phyloP scores from a whole-genome alignment of 1,140 invertebrate species.

The Drosophila asahinai region DNA sequence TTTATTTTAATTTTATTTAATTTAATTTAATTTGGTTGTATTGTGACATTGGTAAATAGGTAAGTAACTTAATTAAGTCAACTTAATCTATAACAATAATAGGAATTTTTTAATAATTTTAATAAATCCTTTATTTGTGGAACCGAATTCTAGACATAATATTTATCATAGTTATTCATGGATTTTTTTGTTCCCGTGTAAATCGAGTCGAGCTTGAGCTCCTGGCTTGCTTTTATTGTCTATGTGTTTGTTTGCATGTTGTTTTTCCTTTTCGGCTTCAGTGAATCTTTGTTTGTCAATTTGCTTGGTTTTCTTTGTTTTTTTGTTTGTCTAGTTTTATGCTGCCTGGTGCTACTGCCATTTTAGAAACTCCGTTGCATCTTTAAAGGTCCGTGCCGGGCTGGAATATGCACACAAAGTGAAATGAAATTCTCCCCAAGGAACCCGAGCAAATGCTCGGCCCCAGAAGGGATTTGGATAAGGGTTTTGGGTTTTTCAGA shows the following conservation, averaged over 20 bases:
- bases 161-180: neutral
- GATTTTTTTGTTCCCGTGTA: slow-evolving; percentile 9
- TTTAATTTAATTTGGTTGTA: too few species aligned
- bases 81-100: too few species aligned
- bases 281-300: slow-evolving; percentile 59
- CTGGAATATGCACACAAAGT: slow-evolving; percentile 58
- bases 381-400: slow-evolving; percentile 66
- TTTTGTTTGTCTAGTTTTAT: slow-evolving; percentile 19
- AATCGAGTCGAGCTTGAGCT: slow-evolving; percentile 16
- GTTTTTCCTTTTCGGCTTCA: slow-evolving; percentile 59
- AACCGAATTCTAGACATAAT: too few species aligned
- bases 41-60: too few species aligned
- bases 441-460: slow-evolving; percentile 49
- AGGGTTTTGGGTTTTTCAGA: slow-evolving; percentile 13
- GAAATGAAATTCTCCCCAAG: slow-evolving; percentile 63
- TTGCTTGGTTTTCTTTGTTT: slow-evolving; percentile 51
- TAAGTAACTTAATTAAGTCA: too few species aligned
- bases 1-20: too few species aligned
- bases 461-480: slow-evolving; percentile 27
- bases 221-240: slow-evolving; percentile 16
- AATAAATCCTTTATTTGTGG: too few species aligned
- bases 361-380: slow-evolving; percentile 46
- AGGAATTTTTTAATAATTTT: too few species aligned
- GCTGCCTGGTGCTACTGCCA: slow-evolving; percentile 28
- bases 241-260: slow-evolving; percentile 44